Conservation (phyloP, 2,888 invertebrate species). For the Tenthredo distinguenda region DNA sequence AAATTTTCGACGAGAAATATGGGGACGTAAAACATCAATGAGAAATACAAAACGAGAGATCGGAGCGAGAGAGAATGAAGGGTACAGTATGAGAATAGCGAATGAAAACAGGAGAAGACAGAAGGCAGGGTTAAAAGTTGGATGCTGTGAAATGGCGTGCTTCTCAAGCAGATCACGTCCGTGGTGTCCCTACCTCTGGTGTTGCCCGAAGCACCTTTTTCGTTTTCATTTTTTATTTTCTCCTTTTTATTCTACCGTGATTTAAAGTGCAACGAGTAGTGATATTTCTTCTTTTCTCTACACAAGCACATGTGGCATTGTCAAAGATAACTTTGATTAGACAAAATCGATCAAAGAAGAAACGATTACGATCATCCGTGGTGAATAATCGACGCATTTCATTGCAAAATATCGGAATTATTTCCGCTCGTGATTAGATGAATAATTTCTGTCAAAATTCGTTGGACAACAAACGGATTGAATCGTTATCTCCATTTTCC, state of each 20-base stretch:
- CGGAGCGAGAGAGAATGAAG: background rate
- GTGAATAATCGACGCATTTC: background rate
- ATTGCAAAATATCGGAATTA: background rate
- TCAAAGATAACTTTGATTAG: background rate
- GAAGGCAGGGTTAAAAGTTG: background rate
- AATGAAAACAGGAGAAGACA: conserved; percentile 1
- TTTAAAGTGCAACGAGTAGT: background rate
- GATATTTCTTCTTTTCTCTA: conserved; percentile 9
- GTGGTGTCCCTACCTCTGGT: conserved; percentile 8
- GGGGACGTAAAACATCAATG: background rate
- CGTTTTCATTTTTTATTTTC: conserved; percentile 32
- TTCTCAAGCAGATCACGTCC: conserved; percentile 41
- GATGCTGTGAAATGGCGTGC: background rate
- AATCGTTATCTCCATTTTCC: background rate
- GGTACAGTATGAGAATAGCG: background rate
- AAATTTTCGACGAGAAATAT: conserved; percentile 54
- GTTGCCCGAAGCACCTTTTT: conserved; percentile 30
- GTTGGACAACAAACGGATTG: background rate
- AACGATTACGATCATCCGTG: background rate
- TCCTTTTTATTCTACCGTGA: conserved; percentile 20
- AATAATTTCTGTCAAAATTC: background rate
- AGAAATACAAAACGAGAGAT: background rate
- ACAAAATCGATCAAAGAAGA: background rate
- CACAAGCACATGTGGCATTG: conserved; percentile 1
- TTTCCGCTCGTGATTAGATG: background rate